These are phyloP conservation scores for Pipistrellus pygmaeus DNA, from an alignment of 2,797 vertebrate species.

Conservation along the genomic window DNA sequence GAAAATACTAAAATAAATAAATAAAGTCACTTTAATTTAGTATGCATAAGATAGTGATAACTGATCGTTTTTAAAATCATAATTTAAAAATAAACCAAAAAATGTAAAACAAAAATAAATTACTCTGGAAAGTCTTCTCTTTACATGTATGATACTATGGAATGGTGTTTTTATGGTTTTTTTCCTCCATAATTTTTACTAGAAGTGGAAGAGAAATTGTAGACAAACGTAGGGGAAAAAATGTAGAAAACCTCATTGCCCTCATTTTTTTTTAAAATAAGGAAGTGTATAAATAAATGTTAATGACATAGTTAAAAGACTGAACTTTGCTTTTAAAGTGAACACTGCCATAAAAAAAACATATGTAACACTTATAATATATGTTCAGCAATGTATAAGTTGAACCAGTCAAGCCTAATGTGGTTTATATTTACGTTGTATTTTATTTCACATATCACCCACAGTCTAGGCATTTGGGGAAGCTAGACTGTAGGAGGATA, in stretches of 20 bases:
- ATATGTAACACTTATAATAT: slow-evolving; percentile 11
- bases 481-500: slow-evolving; percentile 18
- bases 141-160: neutral
- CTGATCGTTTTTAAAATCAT: neutral
- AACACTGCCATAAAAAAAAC: slow-evolving; percentile 10
- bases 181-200: neutral
- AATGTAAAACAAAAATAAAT: neutral
- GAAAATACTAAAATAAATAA: slow-evolving; percentile 26
- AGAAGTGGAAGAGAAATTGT: slow-evolving; percentile 46
- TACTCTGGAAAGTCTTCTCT: neutral
- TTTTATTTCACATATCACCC: slow-evolving; percentile 11
- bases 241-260: neutral
- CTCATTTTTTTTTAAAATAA: slow-evolving; percentile 33
- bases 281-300: slow-evolving; percentile 10
- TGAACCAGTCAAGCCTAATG: slow-evolving; percentile 1
- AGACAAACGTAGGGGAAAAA: neutral
- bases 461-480: neutral
- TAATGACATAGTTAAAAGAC: slow-evolving; percentile 33
- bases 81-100: neutral
- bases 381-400: neutral
- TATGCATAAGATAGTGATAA: neutral
- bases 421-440: slow-evolving; percentile 26
- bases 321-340: slow-evolving; percentile 55
- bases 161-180: neutral
- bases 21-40: slow-evolving; percentile 25